A percentile compares a stretch with the other conserved stretches of the same genome.
phyloP scores from a whole-genome alignment of 2,797 vertebrate species.

The Anomalospiza imberbis region DNA sequence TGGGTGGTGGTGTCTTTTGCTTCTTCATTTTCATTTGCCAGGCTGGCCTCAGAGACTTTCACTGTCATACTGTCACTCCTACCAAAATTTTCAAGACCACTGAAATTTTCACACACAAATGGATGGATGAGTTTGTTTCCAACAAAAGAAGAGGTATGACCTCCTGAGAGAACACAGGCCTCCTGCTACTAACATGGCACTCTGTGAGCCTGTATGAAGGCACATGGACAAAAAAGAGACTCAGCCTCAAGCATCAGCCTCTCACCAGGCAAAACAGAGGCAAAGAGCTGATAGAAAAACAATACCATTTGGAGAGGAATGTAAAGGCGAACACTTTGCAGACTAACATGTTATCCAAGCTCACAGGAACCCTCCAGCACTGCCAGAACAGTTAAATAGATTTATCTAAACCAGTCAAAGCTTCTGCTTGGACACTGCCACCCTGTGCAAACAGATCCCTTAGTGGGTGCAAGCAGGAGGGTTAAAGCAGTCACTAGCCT shows the following conservation, averaged over 20 bases:
- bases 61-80: not conserved
- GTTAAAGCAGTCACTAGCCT: not conserved
- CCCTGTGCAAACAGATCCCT: not conserved
- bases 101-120: not conserved
- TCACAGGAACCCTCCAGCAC: not conserved
- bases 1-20: not conserved
- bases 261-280: not conserved
- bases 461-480: not conserved
- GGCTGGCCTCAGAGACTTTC: not conserved
- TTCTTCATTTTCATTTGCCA: not conserved
- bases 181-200: not conserved
- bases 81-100: not conserved
- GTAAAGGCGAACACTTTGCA: not conserved
- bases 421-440: not conserved
- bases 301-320: not conserved
- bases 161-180: not conserved
- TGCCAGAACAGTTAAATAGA: not conserved
- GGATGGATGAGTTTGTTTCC: not conserved
- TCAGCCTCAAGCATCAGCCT: not conserved
- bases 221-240: not conserved
- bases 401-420: not conserved
- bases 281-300: not conserved
- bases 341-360: not conserved
- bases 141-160: not conserved
- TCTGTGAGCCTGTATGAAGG: not conserved